Evolutionary conservation across 2,888 invertebrate genomes (phyloP).

Genomic region (Dasypolia templi): DNA sequence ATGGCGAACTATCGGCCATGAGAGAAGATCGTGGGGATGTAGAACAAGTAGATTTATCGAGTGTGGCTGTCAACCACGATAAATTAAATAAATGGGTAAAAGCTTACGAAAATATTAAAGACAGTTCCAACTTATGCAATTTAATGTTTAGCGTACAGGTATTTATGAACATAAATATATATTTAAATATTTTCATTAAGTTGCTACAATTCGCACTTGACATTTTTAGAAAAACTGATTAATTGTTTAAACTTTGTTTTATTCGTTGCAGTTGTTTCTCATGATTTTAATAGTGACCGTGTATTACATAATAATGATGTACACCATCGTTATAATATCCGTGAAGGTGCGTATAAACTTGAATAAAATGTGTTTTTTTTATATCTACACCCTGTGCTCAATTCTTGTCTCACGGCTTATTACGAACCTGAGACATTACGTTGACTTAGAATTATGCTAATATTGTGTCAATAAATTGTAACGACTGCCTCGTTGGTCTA

Average conservation of each 20-base stretch:
- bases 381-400: background rate
- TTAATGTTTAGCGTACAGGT: slow-evolving; percentile 70
- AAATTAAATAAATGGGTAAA: slow-evolving; percentile 68
- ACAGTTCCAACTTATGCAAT: slow-evolving; percentile 66
- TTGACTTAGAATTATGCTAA: no score
- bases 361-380: background rate
- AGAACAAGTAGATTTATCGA: background rate
- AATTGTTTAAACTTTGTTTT: background rate
- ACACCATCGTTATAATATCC: slow-evolving; percentile 50
- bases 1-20: slow-evolving; percentile 33
- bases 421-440: background rate
- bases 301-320: slow-evolving; percentile 67
- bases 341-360: slow-evolving; percentile 62
- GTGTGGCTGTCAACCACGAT: slow-evolving; percentile 6
- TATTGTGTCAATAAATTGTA: background rate
- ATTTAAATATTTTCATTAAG: no score
- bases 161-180: background rate
- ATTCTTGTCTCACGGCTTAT: background rate
- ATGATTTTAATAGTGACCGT: slow-evolving; percentile 64
- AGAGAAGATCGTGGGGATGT: background rate
- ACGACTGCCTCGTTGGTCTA: no score
- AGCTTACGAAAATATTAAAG: slow-evolving; percentile 68
- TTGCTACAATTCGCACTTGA: background rate
- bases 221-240: background rate
- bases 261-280: slow-evolving; percentile 69